Conservation (phyloP, 2,797 vertebrate genomes). For the Erpetoichthys calabaricus region DNA sequence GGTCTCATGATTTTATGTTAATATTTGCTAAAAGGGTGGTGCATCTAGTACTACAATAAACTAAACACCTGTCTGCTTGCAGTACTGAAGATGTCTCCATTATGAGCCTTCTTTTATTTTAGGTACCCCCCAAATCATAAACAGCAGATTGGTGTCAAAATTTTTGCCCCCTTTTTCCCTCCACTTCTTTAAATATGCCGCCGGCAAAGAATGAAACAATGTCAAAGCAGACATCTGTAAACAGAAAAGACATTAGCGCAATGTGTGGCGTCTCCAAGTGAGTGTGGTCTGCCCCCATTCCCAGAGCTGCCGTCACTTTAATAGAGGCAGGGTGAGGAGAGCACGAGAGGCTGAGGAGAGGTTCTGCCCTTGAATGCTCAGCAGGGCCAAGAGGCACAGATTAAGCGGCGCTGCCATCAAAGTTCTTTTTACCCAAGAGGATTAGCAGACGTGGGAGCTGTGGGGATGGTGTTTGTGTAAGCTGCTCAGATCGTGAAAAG, state of each 20-base stretch:
- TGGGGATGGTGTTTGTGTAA: conserved; percentile 6
- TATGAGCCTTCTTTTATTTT: no score
- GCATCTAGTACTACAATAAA: no score
- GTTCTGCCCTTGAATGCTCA: conserved; percentile 10
- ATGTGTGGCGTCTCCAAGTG: conserved; percentile 5
- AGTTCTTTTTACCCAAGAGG: conserved; percentile 12
- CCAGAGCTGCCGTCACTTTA: background rate
- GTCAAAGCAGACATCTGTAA: background rate
- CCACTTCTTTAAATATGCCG: no score
- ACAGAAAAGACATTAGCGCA: conserved; percentile 5
- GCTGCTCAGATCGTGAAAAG: conserved; percentile 10
- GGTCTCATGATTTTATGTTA: no score
- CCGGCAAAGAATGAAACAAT: background rate
- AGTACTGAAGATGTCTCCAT: no score
- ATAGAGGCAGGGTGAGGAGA: conserved; percentile 9
- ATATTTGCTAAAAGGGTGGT: no score
- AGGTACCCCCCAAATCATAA: no score
- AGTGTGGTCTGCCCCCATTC: conserved; percentile 4
- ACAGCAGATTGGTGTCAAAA: no score
- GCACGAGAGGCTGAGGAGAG: conserved; percentile 11
- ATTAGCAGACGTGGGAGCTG: conserved; percentile 12
- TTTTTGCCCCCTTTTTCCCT: no score
- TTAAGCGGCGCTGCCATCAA: conserved; percentile 15
- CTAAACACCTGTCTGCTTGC: no score
- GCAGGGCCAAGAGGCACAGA: conserved; percentile 14